Evolutionary conservation across 2,797 vertebrate species (phyloP).

Genomic region (Cuniculus paca): DNA sequence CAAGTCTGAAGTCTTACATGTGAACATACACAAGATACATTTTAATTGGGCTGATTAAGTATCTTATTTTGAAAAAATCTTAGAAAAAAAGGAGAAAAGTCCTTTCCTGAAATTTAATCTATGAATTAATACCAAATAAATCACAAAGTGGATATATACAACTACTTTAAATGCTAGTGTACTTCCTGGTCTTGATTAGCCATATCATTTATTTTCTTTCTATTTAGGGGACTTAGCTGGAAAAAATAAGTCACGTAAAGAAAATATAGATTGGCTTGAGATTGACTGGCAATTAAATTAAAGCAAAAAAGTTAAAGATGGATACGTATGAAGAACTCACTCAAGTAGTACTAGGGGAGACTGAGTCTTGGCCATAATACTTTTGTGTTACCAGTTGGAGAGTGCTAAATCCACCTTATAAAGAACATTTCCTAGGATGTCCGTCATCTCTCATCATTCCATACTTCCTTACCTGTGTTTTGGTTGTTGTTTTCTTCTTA

Average conservation of each 20-base stretch:
- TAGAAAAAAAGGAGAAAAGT: background rate
- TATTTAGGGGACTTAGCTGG: background rate
- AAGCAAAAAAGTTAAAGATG: background rate
- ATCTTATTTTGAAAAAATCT: background rate
- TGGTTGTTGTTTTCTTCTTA: background rate
- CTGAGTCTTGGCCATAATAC: slow-evolving; percentile 2
- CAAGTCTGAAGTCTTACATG: slow-evolving; percentile 12
- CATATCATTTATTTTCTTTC: background rate
- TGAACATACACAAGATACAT: background rate
- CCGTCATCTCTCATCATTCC: background rate
- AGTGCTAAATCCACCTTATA: background rate
- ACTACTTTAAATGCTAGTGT: background rate
- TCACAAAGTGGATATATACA: background rate
- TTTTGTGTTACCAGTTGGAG: background rate
- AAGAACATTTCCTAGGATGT: background rate
- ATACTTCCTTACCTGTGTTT: background rate
- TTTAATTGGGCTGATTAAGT: slow-evolving; percentile 37
- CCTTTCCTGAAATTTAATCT: background rate
- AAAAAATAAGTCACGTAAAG: slow-evolving; percentile 2
- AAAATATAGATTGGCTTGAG: background rate
- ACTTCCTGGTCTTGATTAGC: too few species aligned
- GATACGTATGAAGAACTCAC: background rate
- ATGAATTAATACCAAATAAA: slow-evolving; percentile 37
- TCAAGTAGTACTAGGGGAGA: background rate
- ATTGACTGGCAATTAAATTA: background rate